Evolutionary conservation across 2,888 invertebrate genomes (phyloP).

Genomic region (Hybos culiciformis): DNA sequence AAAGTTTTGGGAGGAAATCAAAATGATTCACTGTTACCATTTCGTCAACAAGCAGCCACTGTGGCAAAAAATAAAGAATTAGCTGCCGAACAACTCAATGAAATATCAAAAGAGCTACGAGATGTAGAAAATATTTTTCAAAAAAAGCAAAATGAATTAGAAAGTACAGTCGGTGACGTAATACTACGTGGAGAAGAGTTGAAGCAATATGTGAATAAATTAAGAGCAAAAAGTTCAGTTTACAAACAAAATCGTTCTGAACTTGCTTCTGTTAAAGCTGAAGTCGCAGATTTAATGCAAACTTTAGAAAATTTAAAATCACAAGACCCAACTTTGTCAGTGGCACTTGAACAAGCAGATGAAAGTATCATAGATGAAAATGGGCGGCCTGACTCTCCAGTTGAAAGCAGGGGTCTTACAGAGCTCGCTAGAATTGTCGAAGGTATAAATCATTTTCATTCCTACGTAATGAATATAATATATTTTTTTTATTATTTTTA

Average conservation of each 20-base stretch:
- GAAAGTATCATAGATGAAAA: constrained; percentile 9
- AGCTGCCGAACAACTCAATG: constrained; percentile 54
- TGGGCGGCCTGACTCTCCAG: constrained; percentile 6
- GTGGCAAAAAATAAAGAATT: constrained; percentile 67
- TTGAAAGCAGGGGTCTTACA: constrained; percentile 14
- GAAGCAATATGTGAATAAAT: constrained; percentile 67
- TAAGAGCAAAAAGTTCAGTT: constrained; percentile 64
- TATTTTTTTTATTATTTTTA: too few species aligned
- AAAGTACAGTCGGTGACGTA: constrained; percentile 47
- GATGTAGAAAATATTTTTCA: constrained; percentile 47
- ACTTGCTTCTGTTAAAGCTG: constrained; percentile 60
- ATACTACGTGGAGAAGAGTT: constrained; percentile 69
- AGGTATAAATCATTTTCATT: too few species aligned
- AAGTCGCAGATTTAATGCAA: constrained; percentile 59
- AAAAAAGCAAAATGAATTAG: constrained; percentile 38
- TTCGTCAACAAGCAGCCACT: constrained; percentile 71
- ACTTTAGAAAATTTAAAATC: constrained; percentile 60
- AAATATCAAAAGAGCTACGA: constrained; percentile 47
- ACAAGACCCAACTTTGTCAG: constrained; percentile 40
- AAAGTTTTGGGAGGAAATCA: constrained; percentile 48
- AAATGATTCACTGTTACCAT: constrained; percentile 65
- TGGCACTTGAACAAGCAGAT: constrained; percentile 32
- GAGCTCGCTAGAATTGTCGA: constrained; percentile 16
- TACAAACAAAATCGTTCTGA: constrained; percentile 71
- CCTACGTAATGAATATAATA: too few species aligned